These are phyloP conservation scores for Urocynchramus pylzowi DNA, from an alignment of 2,113 vertebrate species.

Conservation along the genomic window DNA sequence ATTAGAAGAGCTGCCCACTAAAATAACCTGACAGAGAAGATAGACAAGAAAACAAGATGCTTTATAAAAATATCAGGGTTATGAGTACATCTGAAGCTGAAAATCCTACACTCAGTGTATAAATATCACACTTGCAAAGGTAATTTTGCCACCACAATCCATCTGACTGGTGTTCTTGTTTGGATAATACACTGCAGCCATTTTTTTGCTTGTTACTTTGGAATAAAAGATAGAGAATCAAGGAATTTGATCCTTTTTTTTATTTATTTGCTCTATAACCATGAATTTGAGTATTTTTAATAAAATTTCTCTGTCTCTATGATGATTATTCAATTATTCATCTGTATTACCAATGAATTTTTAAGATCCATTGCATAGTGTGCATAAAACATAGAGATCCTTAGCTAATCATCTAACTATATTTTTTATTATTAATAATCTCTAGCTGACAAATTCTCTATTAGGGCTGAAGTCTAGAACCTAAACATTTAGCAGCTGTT, in stretches of 20 bases:
- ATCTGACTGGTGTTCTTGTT: not conserved
- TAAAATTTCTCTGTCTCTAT: not conserved
- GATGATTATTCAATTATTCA: not conserved
- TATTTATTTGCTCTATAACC: not conserved
- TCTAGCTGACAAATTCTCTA: not conserved
- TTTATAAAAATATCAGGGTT: not conserved
- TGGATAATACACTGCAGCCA: not conserved
- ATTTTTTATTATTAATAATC: not conserved
- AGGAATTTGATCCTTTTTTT: not conserved
- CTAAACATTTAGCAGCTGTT: slow-evolving; percentile 22
- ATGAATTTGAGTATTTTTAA: not conserved
- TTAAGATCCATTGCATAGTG: not conserved
- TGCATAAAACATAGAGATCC: not conserved
- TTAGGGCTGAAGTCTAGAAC: not conserved
- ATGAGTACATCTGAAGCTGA: not conserved
- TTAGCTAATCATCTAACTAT: not conserved
- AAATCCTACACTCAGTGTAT: not conserved
- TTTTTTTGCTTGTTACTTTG: not conserved
- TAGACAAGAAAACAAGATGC: not conserved
- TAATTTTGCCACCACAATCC: not conserved
- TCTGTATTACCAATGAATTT: not conserved
- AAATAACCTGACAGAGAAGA: not conserved
- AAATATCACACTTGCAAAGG: not conserved
- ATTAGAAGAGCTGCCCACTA: not conserved
- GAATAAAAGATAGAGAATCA: not conserved